Conservation (phyloP, 2,797 vertebrate species). For the Epinephelus malabaricus region DNA sequence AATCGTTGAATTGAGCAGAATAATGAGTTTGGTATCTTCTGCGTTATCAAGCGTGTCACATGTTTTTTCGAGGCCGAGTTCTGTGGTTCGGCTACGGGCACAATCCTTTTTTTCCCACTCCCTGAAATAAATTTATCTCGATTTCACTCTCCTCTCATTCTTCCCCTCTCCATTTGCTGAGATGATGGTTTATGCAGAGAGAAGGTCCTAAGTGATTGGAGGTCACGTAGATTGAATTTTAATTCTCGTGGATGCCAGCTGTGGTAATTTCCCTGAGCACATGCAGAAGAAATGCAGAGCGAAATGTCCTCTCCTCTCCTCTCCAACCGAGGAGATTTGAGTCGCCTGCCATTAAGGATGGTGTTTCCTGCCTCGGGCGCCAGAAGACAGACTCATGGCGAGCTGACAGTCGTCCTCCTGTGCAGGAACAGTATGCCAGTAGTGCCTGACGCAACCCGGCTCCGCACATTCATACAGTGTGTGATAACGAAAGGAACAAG, state of each 20-base stretch:
- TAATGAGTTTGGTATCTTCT: constrained; percentile 75
- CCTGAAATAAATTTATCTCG: constrained; percentile 49
- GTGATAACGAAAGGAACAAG: constrained; percentile 26
- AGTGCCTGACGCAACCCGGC: constrained; percentile 37
- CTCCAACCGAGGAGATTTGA: constrained; percentile 43
- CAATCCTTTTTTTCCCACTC: not conserved
- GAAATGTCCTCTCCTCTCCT: constrained; percentile 48
- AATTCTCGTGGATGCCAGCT: constrained; percentile 54
- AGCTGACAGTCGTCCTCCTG: constrained; percentile 55
- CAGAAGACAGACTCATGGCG: constrained; percentile 44
- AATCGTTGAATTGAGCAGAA: constrained; percentile 67
- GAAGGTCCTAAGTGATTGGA: constrained; percentile 48
- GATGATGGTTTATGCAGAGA: constrained; percentile 43
- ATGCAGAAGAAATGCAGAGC: constrained; percentile 14
- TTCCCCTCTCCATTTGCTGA: constrained; percentile 30
- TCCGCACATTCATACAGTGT: constrained; percentile 22
- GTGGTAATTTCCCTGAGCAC: constrained; percentile 59
- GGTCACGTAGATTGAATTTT: constrained; percentile 63
- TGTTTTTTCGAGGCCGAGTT: constrained; percentile 21
- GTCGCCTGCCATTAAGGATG: constrained; percentile 60
- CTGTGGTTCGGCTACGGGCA: not conserved
- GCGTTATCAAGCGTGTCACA: constrained; percentile 59
- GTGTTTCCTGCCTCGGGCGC: constrained; percentile 52
- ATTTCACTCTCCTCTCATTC: constrained; percentile 45
- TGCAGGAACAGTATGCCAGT: constrained; percentile 35